These are phyloP conservation scores for Otocyon megalotis DNA, from an alignment of 2,113 vertebrate species.

Conservation along the genomic window DNA sequence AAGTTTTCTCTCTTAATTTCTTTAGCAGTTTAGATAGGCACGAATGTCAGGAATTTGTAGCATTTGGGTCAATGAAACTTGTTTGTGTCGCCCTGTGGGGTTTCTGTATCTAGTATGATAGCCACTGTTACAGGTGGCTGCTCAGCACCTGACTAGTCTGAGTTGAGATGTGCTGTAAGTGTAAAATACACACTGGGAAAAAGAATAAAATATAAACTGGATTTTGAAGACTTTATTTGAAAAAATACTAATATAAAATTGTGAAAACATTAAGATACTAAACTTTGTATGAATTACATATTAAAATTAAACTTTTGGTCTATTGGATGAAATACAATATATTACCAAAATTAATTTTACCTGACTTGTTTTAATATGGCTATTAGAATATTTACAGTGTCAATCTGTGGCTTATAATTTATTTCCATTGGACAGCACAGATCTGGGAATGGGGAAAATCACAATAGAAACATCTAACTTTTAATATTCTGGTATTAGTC, in stretches of 20 bases:
- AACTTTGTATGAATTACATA: neutral
- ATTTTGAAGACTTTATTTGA: neutral
- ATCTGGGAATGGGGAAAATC: neutral
- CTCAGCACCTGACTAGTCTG: neutral
- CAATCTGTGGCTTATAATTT: neutral
- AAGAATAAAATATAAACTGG: neutral
- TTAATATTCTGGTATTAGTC: neutral
- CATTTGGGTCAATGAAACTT: conserved; percentile 78
- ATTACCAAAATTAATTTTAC: conserved; percentile 20
- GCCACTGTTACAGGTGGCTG: neutral
- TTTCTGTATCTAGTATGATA: neutral
- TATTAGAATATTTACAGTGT: neutral
- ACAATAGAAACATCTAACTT: neutral
- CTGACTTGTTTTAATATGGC: neutral
- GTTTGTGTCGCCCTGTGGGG: neutral
- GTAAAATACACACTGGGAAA: neutral
- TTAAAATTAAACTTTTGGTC: neutral
- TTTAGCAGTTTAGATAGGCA: conserved; percentile 81
- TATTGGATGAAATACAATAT: neutral
- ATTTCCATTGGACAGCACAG: neutral
- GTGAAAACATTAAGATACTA: neutral
- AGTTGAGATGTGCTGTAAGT: neutral
- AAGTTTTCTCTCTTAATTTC: conserved; percentile 81
- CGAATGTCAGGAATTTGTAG: conserved; percentile 85
- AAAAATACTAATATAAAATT: neutral